Evolutionary conservation across 1,140 invertebrate genomes (phyloP).

Genomic region (Drosophila cardini): DNA sequence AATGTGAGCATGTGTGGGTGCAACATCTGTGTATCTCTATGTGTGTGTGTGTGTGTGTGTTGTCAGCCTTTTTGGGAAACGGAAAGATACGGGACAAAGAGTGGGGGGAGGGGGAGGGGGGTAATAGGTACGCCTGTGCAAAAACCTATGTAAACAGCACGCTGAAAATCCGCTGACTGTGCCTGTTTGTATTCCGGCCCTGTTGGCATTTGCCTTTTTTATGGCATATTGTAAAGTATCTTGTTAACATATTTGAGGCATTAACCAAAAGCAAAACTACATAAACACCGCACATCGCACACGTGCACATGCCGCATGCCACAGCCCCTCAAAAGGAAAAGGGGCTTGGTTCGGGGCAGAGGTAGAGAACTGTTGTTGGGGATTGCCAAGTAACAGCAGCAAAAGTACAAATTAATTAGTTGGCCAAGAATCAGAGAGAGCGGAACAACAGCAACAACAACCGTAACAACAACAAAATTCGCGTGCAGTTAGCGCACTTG

Average conservation of each 20-base stretch:
- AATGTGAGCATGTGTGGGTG: conserved; percentile 18
- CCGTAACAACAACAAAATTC: conserved; percentile 3
- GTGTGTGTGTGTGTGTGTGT: conserved; percentile 21
- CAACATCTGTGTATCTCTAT: conserved; percentile 33
- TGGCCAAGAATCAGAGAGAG: conserved; percentile 45
- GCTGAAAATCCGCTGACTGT: conserved; percentile 71
- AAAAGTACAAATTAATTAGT: conserved; percentile 67
- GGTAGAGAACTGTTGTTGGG: conserved; percentile 2
- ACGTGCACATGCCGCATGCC: conserved; percentile 24
- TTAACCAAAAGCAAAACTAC: conserved; percentile 65
- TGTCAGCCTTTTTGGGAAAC: conserved; percentile 52
- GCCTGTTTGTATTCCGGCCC: conserved; percentile 44
- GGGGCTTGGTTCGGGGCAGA: neutral
- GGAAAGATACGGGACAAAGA: conserved; percentile 26
- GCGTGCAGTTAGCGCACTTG: conserved; percentile 38
- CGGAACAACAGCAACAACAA: conserved; percentile 23
- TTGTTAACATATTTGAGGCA: conserved; percentile 77
- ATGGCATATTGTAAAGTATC: conserved; percentile 76
- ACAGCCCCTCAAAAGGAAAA: neutral
- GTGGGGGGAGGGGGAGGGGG: neutral
- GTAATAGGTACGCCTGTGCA: neutral
- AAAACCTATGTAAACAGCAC: conserved; percentile 71
- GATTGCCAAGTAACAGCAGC: conserved; percentile 34
- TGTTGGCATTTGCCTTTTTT: conserved; percentile 52
- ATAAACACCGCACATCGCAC: conserved; percentile 33